Percentiles rank a stretch among this genome's conserved stretches.
Conservation (phyloP, 92 coral and sea anemone genomes). For the Umimayanthus chanpuru region DNA sequence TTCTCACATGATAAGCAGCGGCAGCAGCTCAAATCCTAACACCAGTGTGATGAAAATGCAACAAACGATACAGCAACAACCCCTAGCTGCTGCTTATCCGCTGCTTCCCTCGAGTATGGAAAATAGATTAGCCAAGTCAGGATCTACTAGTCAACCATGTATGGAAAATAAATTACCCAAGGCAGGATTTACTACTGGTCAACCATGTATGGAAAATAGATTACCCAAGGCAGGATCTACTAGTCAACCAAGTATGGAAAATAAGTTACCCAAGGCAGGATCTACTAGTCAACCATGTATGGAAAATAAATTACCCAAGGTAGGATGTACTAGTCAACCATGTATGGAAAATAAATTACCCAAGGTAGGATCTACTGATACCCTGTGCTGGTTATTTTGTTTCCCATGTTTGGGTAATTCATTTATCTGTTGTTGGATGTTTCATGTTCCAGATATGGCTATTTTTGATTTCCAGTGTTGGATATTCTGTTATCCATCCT, state of each 20-base stretch:
- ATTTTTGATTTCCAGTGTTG: background rate
- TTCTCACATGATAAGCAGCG: too few species aligned
- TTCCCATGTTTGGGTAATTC: constrained; percentile 1
- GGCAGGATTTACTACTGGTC: too few species aligned
- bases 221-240: too few species aligned
- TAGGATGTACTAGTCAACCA: background rate
- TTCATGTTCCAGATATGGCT: constrained; percentile 1
- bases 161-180: background rate
- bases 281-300: too few species aligned
- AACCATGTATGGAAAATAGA: too few species aligned
- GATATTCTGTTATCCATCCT: background rate
- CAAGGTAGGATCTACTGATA: background rate
- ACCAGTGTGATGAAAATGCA: too few species aligned
- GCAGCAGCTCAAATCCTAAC: too few species aligned
- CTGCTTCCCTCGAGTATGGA: too few species aligned
- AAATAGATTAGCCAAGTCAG: too few species aligned
- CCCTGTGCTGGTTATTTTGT: background rate
- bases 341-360: background rate
- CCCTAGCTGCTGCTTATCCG: too few species aligned
- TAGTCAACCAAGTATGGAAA: background rate
- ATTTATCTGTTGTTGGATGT: background rate
- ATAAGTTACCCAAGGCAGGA: background rate
- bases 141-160: background rate
- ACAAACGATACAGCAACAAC: too few species aligned
- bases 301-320: too few species aligned